Evolutionary conservation across 2,113 vertebrate species (phyloP).

Genomic region (western clawed frog (Xenopus tropicalis)): DNA sequence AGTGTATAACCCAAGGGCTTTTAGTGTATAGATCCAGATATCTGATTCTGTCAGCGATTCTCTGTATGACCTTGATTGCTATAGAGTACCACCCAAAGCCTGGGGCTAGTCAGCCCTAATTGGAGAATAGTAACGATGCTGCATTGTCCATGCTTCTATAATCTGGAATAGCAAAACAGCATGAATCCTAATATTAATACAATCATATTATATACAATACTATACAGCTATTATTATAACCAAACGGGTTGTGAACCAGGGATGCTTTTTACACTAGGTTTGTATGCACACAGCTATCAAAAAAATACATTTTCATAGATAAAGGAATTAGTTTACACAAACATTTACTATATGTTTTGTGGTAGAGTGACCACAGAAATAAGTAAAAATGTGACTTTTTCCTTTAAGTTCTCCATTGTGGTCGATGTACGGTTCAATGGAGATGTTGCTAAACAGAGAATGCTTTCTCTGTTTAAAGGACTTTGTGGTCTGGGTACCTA

Average conservation of each 20-base stretch:
- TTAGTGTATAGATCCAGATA: not conserved
- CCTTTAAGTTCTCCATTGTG: too few relatives aligned
- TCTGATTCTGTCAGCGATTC: not conserved
- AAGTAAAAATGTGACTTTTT: too few relatives aligned
- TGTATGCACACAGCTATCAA: not conserved
- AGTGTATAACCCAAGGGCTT: not conserved
- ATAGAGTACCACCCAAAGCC: conserved; percentile 2
- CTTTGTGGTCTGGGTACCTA: too few relatives aligned
- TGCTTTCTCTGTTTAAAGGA: too few relatives aligned
- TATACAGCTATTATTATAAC: not conserved
- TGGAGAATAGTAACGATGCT: conserved; percentile 9
- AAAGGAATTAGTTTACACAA: not conserved
- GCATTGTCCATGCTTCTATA: not conserved
- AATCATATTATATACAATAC: conserved; percentile 4
- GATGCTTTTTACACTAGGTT: not conserved
- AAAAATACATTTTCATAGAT: not conserved
- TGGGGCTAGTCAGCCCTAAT: not conserved
- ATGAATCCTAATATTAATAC: conserved; percentile 11
- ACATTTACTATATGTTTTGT: not conserved
- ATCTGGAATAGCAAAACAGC: conserved; percentile 5
- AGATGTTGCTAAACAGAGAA: too few relatives aligned
- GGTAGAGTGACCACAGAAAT: too few relatives aligned
- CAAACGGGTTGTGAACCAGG: not conserved
- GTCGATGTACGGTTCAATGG: too few relatives aligned
- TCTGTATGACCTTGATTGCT: not conserved